A percentile compares a stretch with the other conserved stretches of the same genome.
Conservation (phyloP, 2,888 invertebrate genomes). For the Volucella inanis region DNA sequence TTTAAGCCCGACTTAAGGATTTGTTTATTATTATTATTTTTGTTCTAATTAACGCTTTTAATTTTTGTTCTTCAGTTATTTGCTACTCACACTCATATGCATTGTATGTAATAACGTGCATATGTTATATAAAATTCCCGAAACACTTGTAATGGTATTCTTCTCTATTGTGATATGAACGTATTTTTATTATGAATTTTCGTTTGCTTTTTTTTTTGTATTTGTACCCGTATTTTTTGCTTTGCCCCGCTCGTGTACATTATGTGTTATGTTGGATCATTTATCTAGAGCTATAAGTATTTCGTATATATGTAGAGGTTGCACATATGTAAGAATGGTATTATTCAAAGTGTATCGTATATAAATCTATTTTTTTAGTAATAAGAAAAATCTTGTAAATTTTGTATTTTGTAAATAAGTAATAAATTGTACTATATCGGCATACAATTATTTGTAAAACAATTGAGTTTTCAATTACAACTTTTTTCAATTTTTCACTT, state of each 20-base stretch:
- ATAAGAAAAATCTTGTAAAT: conserved; percentile 62
- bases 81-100: conserved; percentile 30
- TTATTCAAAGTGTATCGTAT: conserved; percentile 50
- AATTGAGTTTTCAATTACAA: background rate
- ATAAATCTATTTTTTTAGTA: conserved; percentile 19
- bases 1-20: conserved; percentile 9
- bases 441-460: conserved; percentile 47
- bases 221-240: conserved; percentile 60
- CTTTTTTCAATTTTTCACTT: too few species aligned
- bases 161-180: conserved; percentile 79
- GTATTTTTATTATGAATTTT: conserved; percentile 52
- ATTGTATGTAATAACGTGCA: conserved; percentile 17
- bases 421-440: conserved; percentile 67
- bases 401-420: conserved; percentile 66
- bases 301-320: conserved; percentile 9
- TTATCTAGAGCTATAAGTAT: conserved; percentile 45
- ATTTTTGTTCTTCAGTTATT: background rate
- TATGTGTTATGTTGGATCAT: conserved; percentile 32
- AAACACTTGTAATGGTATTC: conserved; percentile 72
- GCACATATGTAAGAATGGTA: conserved; percentile 61
- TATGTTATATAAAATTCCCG: conserved; percentile 51
- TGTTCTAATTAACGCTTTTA: background rate
- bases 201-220: conserved; percentile 58
- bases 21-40: conserved; percentile 20
- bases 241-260: conserved; percentile 51